Conservation (phyloP, 2,113 vertebrate species). For the Mixornis gularis region DNA sequence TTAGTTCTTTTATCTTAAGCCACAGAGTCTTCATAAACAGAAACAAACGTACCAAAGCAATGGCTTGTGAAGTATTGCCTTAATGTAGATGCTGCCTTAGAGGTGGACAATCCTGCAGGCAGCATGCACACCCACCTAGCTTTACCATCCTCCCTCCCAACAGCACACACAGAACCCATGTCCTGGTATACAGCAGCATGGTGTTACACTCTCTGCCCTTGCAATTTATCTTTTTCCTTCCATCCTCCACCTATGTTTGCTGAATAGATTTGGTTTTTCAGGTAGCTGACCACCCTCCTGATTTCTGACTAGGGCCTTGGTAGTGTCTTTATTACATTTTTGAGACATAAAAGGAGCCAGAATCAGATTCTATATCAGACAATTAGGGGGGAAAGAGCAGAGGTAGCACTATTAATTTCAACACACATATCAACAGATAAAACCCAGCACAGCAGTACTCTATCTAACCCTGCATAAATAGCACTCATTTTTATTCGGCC, state of each 20-base stretch:
- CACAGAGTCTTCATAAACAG: not conserved
- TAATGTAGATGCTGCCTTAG: not conserved
- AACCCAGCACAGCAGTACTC: not conserved
- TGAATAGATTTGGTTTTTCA: not conserved
- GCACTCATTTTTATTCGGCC: not conserved
- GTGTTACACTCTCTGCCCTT: not conserved
- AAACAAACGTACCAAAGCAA: not conserved
- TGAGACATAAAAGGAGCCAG: not conserved
- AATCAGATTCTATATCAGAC: not conserved
- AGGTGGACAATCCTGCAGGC: accelerated
- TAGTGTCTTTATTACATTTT: not conserved
- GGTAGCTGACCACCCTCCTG: not conserved
- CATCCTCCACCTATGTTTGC: not conserved
- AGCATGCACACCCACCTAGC: too few relatives aligned
- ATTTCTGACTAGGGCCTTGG: not conserved
- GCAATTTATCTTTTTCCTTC: not conserved
- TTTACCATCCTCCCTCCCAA: not conserved
- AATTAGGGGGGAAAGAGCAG: not conserved
- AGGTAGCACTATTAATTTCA: not conserved
- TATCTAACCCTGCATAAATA: not conserved
- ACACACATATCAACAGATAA: not conserved
- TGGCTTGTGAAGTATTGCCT: not conserved
- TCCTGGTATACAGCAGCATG: accelerated
- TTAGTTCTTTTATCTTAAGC: not conserved
- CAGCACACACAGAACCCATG: not conserved